Evolutionary conservation across 2,797 vertebrate species (phyloP), one percentile per base, ranked within the genome.

Genomic region (Gymnothorax reevesii): DNA sequence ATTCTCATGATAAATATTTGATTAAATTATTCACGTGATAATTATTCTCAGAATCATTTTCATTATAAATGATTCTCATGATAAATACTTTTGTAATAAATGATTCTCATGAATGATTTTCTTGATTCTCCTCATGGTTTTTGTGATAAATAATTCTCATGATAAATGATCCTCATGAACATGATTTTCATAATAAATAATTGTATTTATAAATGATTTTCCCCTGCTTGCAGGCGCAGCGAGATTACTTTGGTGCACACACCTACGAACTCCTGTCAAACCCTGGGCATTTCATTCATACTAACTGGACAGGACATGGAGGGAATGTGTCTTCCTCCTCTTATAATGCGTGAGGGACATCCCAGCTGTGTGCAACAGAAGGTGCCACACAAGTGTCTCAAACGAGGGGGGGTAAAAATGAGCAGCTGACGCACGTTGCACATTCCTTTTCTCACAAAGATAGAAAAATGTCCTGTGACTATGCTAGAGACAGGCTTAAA

Each of bases 191-290:
- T 42, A 42, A 42, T 42, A 42, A 42, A 42, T 42, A 42, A 42
- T 42, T 42, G 1, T 42, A 1, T 42, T 42, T 42, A 42, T 42
- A 42, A 42, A 42, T 42, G 33, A 42, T 42, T 2, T 42, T 42
- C 33, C 33, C 2, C 2, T 42, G 33, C 33, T 42, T 88, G 2
- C 86, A 99, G 99, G 98, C 98, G 49, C 99, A 99, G 93, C 97
- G 98, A 4, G 98, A 99, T 91, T 99, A 99, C 93, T 99, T 99
- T 4, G 99, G 99, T 75, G 99, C 98, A 0, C 98, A 99, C 89
- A 99, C 98, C 0, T 99, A 99, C 0, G 98, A 99, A 88, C 94
- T 99, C 6, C 92, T 98, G 55, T 95, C 95, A 3, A 95, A 96
- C 13, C 98, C 98, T 0, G 98, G 98, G 1, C 89, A 90, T 0